phyloP scores from a whole-genome alignment of 1,140 invertebrate genomes.

The Parasteatoda tepidariorum region DNA sequence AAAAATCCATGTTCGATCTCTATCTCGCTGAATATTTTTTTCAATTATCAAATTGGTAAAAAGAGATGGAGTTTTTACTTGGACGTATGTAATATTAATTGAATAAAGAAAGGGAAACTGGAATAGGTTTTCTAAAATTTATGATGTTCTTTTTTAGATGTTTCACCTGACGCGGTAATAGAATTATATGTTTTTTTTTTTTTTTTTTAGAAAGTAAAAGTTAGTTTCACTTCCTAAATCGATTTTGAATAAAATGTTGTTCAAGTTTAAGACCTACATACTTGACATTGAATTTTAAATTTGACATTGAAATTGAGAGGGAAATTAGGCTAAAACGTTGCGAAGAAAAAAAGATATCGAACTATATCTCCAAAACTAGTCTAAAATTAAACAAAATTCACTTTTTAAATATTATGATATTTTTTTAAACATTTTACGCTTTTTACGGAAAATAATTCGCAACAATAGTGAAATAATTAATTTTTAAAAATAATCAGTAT shows the following conservation, averaged over 20 bases:
- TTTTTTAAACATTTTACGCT: too few relatives aligned
- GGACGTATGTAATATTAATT: neutral
- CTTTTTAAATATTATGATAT: too few relatives aligned
- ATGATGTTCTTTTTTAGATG: neutral
- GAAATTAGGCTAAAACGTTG: too few relatives aligned
- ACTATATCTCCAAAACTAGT: too few relatives aligned
- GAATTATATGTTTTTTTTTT: too few relatives aligned
- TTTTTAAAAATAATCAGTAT: too few relatives aligned
- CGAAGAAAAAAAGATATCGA: too few relatives aligned
- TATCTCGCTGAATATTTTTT: neutral
- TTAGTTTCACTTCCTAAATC: too few relatives aligned
- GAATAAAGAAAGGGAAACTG: neutral
- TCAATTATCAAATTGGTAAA: neutral
- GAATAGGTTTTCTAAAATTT: neutral
- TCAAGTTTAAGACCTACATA: neutral
- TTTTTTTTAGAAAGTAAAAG: too few relatives aligned
- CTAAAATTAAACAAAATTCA: too few relatives aligned
- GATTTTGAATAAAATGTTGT: neutral
- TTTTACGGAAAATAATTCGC: too few relatives aligned
- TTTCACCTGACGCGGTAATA: neutral
- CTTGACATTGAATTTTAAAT: neutral
- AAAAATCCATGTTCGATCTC: neutral
- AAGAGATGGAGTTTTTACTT: neutral
- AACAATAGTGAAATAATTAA: too few relatives aligned
- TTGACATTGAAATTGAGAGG: neutral